Base-by-base conservation (phyloP, 2,888 invertebrate species). In the Dicyrtoma fusca region DNA sequence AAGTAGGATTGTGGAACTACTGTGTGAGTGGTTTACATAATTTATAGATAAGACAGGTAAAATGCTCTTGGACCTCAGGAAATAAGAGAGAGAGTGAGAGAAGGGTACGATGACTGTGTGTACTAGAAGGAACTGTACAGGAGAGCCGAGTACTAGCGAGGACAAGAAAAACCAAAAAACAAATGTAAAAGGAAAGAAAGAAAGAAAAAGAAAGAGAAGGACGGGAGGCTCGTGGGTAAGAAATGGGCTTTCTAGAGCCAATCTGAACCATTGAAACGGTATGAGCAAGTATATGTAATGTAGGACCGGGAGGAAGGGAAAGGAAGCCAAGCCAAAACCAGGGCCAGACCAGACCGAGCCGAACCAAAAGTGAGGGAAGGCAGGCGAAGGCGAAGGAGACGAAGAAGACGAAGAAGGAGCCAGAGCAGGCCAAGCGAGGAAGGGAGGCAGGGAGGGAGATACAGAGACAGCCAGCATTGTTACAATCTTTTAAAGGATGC, bases 401-500 rank as follows among this genome's bases (percentile, higher is more conserved):
- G 45, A 45, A 45, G 45, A 45, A 45, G 45, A 45, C n/a, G n/a
- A 45, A 45, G 10, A 45, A 45, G 11, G 45, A 19, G 49, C 49
- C n/a, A 49, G 4, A 5, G 49, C 19, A 49, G 49, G 49, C 3
- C 3, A 49, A 3, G 3, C 49, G 49, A 17, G 19, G 49, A 10
- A 34, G 49, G 3, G 11, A 49, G 49, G 11, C n/a, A 49, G 49
- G 11, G 5, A 49, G 5, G 11, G 5, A 49, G 19, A 49, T 4
- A 49, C 1, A 61, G 4, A 26, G 17, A 17, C 14, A 61, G 44
- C 4, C 53, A 21, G 14, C 25, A 57, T 23, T n/a, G 57, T 10
- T 23, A 14, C 14, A 57, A 57, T 57, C 23, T 57, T 57, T 57
- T 57, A 57, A 25, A 23, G 57, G 23, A 57, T 23, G 57, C 23